Percentiles rank a stretch among this genome's conserved stretches.
Evolutionary conservation across 2,888 invertebrate species (phyloP).

Genomic region (Callimorpha dominula): DNA sequence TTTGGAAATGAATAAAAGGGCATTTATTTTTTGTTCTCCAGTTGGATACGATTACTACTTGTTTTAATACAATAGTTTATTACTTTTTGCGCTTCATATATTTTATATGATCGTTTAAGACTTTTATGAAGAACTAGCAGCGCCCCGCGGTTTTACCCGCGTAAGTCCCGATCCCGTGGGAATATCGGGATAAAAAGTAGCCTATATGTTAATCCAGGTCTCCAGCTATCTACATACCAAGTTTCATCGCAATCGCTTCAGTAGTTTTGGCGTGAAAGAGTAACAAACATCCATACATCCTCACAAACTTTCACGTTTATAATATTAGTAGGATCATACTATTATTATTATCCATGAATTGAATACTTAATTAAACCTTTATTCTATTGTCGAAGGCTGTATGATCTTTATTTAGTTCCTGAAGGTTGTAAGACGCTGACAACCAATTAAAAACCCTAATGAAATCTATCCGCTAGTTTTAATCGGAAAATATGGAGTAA

Average conservation of each 20-base stretch:
- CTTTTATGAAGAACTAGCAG: no score
- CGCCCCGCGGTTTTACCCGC: no score
- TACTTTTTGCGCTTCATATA: background rate
- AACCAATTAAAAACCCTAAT: constrained; percentile 23
- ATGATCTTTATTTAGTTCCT: constrained; percentile 15
- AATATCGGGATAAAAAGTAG: no score
- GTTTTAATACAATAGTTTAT: background rate
- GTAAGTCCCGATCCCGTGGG: no score
- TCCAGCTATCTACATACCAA: no score
- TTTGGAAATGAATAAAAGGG: constrained; percentile 44
- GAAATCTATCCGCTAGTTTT: constrained; percentile 16
- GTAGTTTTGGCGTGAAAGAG: no score
- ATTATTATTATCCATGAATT: no score
- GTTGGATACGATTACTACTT: background rate
- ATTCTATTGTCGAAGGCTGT: background rate
- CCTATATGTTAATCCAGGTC: no score
- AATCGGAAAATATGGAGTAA: background rate
- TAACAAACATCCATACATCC: no score
- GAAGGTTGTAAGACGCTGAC: constrained; percentile 16
- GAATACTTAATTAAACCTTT: constrained; percentile 24
- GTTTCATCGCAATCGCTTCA: no score
- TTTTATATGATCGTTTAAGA: constrained; percentile 2
- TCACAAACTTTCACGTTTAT: no score
- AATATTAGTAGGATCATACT: no score
- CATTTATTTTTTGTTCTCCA: constrained; percentile 30